A percentile compares a stretch with the other conserved stretches of the same genome.
These are phyloP conservation scores for Gallirallus australis DNA, from an alignment of 2,797 vertebrate species.

Conservation along the genomic window DNA sequence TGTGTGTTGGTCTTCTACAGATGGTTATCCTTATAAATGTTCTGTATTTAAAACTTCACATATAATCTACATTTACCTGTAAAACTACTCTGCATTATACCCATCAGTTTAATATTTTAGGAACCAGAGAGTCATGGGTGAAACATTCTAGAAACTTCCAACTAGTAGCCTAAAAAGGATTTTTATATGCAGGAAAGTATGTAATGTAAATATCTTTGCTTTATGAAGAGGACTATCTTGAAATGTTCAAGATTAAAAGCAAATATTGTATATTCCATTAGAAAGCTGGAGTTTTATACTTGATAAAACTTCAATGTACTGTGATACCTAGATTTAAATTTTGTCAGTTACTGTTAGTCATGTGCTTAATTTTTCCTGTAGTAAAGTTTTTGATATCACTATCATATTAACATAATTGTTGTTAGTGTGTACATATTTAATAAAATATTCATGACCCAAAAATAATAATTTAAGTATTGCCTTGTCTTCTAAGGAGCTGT, in stretches of 20 bases:
- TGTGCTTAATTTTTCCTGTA: not conserved
- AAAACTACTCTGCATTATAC: not conserved
- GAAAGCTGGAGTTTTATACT: not conserved
- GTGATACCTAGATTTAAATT: not conserved
- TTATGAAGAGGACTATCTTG: not conserved
- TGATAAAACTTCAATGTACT: not conserved
- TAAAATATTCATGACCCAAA: not conserved
- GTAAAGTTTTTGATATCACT: not conserved
- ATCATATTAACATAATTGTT: not conserved
- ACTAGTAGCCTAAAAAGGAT: not conserved
- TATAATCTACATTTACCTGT: not conserved
- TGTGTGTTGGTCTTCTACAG: not conserved
- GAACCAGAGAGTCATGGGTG: not conserved
- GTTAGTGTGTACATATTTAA: not conserved
- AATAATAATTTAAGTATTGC: not conserved
- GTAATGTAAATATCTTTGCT: not conserved
- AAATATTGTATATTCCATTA: not conserved
- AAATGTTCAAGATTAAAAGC: not conserved
- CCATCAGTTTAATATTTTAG: not conserved
- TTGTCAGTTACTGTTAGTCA: not conserved
- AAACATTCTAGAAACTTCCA: not conserved
- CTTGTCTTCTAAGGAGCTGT: not conserved
- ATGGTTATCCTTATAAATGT: not conserved
- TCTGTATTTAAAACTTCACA: not conserved
- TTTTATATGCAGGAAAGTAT: not conserved